These are phyloP conservation scores for Ailurus styani DNA, from an alignment of 2,113 vertebrate species.

Conservation along the genomic window DNA sequence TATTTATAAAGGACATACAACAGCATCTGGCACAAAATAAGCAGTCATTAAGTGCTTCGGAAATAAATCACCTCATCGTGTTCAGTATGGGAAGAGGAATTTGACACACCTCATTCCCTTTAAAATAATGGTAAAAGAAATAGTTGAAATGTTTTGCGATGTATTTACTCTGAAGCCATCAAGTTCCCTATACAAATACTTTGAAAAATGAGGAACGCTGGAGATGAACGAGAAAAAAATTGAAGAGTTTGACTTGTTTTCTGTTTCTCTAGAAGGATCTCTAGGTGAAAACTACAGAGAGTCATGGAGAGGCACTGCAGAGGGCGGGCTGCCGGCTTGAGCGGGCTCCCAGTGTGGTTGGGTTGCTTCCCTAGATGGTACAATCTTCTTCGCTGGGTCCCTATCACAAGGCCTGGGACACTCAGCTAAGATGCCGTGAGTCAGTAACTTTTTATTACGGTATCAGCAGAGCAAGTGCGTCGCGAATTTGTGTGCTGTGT, in stretches of 20 bases:
- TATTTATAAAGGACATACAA: conserved; percentile 41
- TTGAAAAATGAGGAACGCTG: not conserved
- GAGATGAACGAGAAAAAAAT: not conserved
- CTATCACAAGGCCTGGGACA: not conserved
- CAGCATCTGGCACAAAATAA: not conserved
- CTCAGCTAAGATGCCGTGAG: not conserved
- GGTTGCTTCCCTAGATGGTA: not conserved
- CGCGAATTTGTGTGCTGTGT: not conserved
- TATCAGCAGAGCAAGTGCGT: not conserved
- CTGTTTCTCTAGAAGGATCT: not conserved
- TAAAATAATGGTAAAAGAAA: not conserved
- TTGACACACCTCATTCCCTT: not conserved
- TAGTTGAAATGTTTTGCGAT: not conserved
- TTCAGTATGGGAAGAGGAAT: not conserved
- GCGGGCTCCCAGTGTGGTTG: not conserved
- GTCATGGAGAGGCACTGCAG: not conserved
- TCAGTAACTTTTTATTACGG: not conserved
- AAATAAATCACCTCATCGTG: conserved; percentile 11
- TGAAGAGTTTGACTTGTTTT: not conserved
- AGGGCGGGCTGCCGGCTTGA: not conserved
- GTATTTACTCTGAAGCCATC: not conserved
- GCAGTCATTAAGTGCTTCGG: not conserved
- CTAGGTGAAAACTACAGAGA: not conserved
- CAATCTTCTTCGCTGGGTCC: not conserved
- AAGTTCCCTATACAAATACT: not conserved